These are phyloP conservation scores for Lasiurus cinereus DNA, from an alignment of 2,113 vertebrate genomes.

Conservation along the genomic window DNA sequence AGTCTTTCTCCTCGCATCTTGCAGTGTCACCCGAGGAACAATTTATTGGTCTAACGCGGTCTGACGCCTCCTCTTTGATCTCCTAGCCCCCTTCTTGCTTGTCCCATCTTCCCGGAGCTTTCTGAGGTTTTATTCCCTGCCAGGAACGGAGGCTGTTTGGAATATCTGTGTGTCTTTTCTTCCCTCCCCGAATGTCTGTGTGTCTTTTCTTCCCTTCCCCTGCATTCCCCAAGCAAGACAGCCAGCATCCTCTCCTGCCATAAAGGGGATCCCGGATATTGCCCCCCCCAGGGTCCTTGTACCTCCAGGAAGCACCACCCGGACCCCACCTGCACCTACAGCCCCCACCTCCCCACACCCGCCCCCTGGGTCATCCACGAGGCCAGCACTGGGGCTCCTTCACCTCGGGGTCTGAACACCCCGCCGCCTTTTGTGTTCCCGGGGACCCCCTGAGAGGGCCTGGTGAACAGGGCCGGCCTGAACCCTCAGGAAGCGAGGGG, in stretches of 20 bases:
- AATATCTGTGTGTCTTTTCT: neutral
- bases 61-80: constrained; percentile 87
- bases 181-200: neutral
- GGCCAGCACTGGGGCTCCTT: neutral
- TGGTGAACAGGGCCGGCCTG: constrained; percentile 72
- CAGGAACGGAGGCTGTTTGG: constrained; percentile 61
- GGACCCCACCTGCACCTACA: constrained; percentile 57
- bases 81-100: constrained; percentile 77
- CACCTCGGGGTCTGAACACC: neutral
- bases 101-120: constrained; percentile 76
- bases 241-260: neutral
- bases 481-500: constrained; percentile 85
- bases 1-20: constrained; percentile 82
- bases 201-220: neutral
- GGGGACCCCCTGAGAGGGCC: constrained; percentile 77
- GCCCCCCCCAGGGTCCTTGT: neutral
- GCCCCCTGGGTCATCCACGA: neutral
- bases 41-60: constrained; percentile 88
- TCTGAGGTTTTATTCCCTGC: constrained; percentile 79
- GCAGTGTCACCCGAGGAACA: constrained; percentile 82
- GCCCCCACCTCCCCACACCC: neutral
- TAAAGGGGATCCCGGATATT: constrained; percentile 58
- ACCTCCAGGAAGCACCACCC: neutral
- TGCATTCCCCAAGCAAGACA: neutral
- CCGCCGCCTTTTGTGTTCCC: constrained; percentile 63